Evolutionary conservation across 2,888 invertebrate genomes (phyloP).

Genomic region (Zygaena filipendulae): DNA sequence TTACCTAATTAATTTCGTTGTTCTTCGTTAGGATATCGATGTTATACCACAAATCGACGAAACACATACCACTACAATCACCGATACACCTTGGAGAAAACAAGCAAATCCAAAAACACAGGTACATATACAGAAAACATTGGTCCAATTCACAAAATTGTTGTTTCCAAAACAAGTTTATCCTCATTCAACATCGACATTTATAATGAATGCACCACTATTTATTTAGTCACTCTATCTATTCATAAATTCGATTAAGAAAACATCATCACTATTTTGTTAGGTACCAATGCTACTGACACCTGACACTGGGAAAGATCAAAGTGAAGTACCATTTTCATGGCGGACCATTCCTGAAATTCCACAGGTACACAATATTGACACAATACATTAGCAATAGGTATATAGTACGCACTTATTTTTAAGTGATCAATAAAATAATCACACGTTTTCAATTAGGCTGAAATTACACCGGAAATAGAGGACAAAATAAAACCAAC

Average conservation of each 20-base stretch:
- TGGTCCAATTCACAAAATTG: too few species aligned
- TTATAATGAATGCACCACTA: too few species aligned
- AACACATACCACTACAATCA: slow-evolving; percentile 23
- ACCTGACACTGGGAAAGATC: slow-evolving; percentile 32
- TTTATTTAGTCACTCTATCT: too few species aligned
- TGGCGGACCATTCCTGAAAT: slow-evolving; percentile 59
- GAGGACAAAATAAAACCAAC: slow-evolving; percentile 53
- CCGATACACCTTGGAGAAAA: slow-evolving; percentile 32
- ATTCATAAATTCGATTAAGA: neutral
- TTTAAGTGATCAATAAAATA: slow-evolving; percentile 6
- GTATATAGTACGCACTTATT: neutral
- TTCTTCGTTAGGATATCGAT: slow-evolving; percentile 26
- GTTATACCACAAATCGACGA: slow-evolving; percentile 23
- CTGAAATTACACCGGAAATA: slow-evolving; percentile 54
- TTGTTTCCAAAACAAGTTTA: too few species aligned
- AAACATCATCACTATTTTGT: too few species aligned
- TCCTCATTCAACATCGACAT: too few species aligned
- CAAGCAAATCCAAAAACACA: too few species aligned
- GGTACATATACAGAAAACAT: neutral
- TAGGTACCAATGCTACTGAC: slow-evolving; percentile 40
- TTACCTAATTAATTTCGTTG: too few species aligned
- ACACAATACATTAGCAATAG: too few species aligned
- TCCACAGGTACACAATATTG: slow-evolving; percentile 56
- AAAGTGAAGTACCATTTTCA: slow-evolving; percentile 46
- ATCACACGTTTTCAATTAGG: slow-evolving; percentile 30